Base-by-base conservation (phyloP, 23 tunicate species). In the Halocynthia roretzi region DNA sequence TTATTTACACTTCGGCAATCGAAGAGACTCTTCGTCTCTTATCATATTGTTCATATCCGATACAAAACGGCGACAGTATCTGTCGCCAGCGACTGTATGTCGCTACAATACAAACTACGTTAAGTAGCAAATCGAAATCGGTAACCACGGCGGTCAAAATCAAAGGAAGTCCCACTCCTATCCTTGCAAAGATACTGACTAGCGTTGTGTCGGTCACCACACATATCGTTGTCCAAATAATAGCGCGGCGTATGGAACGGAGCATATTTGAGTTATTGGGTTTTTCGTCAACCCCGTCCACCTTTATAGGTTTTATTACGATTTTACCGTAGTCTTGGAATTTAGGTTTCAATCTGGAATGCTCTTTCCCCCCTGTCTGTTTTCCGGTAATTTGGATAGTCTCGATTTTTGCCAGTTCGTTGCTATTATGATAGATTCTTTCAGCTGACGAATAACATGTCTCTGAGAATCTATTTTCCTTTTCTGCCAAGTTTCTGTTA, bases 21-120 rank as follows among this genome's bases (percentile, higher is more conserved):
- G 44, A 31, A 31, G 44, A 31, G 44, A 31, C 44, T 31, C 44
- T 31, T 4, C 44, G 44, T 31, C 44, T 31, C 31, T 44, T 10
- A 21, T 14, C 31, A 44, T 67, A 17, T 44, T 12, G 20, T 67
- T 49, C 22, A 67, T 17, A 67, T 1, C 5, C 12, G 8, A 40
- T 53, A 56, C 71, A 81, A 8, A 81, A 40, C 20, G 95, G 95
- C 11, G 74, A 78, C 12, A 88, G 63, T 7, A 88, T 88, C 11
- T 79, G 76, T 10, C 81, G 64, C 95, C 95, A 88, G 51, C 50
- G 73, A 50, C 83, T 78, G 54, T 83, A 88, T 0, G 87, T 88
- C 48, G 87, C 87, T 12, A 83, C 63, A 19, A 88, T 10, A 23
- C 95, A 88, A 5, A 88, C 52, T 66, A 70, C 73, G 75, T 88